Base-by-base conservation (phyloP, 2,113 vertebrate genomes). In the Cyprinodon variegatus region DNA sequence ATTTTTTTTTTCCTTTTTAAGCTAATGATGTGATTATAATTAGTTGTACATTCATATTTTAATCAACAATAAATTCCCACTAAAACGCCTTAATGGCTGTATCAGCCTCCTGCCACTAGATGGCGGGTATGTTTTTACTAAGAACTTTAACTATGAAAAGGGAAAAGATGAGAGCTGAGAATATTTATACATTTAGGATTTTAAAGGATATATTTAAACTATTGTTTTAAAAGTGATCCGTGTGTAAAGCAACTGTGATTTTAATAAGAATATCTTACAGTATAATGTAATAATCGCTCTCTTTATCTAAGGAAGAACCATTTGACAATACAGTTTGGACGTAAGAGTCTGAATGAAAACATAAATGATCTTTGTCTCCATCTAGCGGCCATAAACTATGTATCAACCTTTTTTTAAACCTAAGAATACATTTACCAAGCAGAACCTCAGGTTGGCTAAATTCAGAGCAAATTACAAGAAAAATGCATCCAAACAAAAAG, bases 401-500 rank as follows among this genome's bases (percentile, higher is more conserved):
- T 20, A 71, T 65, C 60, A 11, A 45, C 15, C 38, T 22, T 4
- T 45, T 65, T 68, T 29, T 29, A 29, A 29, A 29, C 29, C 29
- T 29, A 29, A 74, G 68, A 74, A 61, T 88, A 74, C 75, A 82
- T 79, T 86, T 83, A 81, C 86, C 82, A 40, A 74, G 63, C 74
- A 74, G 20, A 45, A 22, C 76, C 79, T 64, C 12, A 65, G 48
- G 50, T 53, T 1, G 2, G 76, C 82, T 89, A 85, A 90, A 82
- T 38, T 78, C 67, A 71, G 41, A 77, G 65, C 59, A 73, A 78
- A 77, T 14, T 43, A 82, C 72, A 86, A 83, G 73, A 74, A 45
- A 81, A 57, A 65, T 78, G 77, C 29, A 65, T 11, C 14, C 60
- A 71, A 76, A 79, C 29, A 80, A 62, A 70, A 77, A 4, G 10